These are phyloP conservation scores for Drosophila grimshawi DNA, from an alignment of 1,140 invertebrate species.

Conservation along the genomic window DNA sequence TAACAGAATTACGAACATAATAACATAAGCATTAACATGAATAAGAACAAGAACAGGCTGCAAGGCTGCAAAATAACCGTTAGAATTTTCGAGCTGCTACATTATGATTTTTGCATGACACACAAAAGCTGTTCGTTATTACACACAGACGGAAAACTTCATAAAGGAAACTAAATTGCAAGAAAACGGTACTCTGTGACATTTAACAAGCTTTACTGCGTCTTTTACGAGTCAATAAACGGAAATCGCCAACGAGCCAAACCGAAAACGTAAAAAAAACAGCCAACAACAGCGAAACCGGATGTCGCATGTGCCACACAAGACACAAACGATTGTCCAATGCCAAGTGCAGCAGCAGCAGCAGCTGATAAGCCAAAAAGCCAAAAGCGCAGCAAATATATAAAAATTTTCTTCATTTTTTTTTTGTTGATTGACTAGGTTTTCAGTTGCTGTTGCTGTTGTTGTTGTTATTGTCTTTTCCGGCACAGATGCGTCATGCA, in stretches of 20 bases:
- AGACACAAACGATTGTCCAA: slow-evolving; percentile 33
- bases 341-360: slow-evolving; percentile 47
- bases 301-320: slow-evolving; percentile 52
- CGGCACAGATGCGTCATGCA: slow-evolving; percentile 43
- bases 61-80: neutral
- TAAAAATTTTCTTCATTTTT: neutral
- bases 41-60: neutral
- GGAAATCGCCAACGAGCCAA: slow-evolving; percentile 48
- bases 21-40: neutral
- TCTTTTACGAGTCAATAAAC: slow-evolving; percentile 59
- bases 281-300: slow-evolving; percentile 38
- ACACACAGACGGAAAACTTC: slow-evolving; percentile 16
- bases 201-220: slow-evolving; percentile 40
- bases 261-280: slow-evolving; percentile 20
- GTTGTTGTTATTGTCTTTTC: neutral
- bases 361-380: slow-evolving; percentile 32
- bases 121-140: slow-evolving; percentile 30
- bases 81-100: neutral
- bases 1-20: neutral
- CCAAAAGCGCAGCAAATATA: neutral
- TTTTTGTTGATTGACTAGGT: slow-evolving; percentile 25
- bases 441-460: slow-evolving; percentile 1
- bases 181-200: slow-evolving; percentile 33
- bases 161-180: slow-evolving; percentile 33
- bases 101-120: neutral